Evolutionary conservation across 1,140 invertebrate genomes (phyloP), one percentile per base, ranked within the genome.

Genomic region (Mya arenaria): DNA sequence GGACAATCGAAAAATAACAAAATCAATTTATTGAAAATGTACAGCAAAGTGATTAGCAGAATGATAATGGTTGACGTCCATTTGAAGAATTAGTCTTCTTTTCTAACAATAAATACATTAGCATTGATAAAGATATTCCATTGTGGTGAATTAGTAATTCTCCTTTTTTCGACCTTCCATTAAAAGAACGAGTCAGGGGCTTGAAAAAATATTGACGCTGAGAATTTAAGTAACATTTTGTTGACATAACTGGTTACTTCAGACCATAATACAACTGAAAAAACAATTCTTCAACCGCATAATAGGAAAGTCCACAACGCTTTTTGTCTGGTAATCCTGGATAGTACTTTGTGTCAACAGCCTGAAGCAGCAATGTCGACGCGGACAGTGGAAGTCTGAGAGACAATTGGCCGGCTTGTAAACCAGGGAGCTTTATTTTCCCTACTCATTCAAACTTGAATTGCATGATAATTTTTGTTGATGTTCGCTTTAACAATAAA

Each of bases 101-200:
- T 66, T 68, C 32, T 68, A 68, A 78, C 75, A 78, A 78, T 78
- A 78, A 78, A 78, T 78, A 78, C 75, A 78, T 78, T 78, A 78
- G 75, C 65, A 52, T 44, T 37, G 75, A 78, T 78, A 78, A 52
- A 78, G 75, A 78, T 68, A 56, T 68, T 28, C 75, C 19, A 41
- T 78, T 78, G 75, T 78, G 32, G 23, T 36, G 75, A n/a, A 78
- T 78, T 78, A 78, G 75, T 68, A 78, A 68, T 78, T 78, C 62
- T 78, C 75, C 63, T 32, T 66, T 78, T 78, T 78, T 63, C 36
- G 56, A 36, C 58, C 68, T 41, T 28, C 19, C 58, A 68, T 68
- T 65, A 78, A 78, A 78, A 78, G 75, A 62, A 41, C 75, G 17
- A 68, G 74, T 78, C 52, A 63, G 75, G 75, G 63, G 75, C 75